Conservation (phyloP, 2,888 invertebrate species). For the Mellilla xanthometata region DNA sequence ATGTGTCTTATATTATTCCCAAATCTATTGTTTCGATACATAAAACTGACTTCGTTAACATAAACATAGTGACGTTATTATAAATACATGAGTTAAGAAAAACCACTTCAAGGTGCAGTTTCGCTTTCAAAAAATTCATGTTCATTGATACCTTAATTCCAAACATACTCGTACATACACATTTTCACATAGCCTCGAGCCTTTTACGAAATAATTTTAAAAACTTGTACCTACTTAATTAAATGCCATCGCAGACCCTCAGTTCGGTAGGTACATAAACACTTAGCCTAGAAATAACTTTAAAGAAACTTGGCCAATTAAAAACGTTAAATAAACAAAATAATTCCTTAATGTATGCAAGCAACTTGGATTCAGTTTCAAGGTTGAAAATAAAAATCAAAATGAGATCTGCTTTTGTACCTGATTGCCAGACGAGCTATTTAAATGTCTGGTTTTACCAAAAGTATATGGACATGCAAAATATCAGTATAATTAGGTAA, state of each 20-base stretch:
- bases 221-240: conserved; percentile 10
- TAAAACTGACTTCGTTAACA: no score
- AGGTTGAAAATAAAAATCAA: conserved; percentile 23
- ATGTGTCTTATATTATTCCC: no score
- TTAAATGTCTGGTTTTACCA: background rate
- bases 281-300: conserved; percentile 34
- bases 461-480: background rate
- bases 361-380: conserved; percentile 17
- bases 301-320: conserved; percentile 25
- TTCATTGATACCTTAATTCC: background rate
- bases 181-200: conserved; percentile 1
- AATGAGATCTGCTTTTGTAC: conserved; percentile 3
- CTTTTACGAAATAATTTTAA: conserved; percentile 11
- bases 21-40: no score
- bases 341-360: conserved; percentile 23
- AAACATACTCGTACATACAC: conserved; percentile 1
- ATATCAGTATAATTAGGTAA: no score
- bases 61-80: no score
- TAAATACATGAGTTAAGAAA: no score
- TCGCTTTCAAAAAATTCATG: conserved; percentile 2
- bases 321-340: conserved; percentile 24
- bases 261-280: conserved; percentile 26
- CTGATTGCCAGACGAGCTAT: background rate
- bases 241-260: conserved; percentile 13
- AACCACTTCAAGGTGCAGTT: background rate